Percentiles rank a stretch among this genome's conserved stretches.
These are phyloP conservation scores for Operophtera brumata DNA, from an alignment of 2,888 invertebrate genomes.

Conservation along the genomic window DNA sequence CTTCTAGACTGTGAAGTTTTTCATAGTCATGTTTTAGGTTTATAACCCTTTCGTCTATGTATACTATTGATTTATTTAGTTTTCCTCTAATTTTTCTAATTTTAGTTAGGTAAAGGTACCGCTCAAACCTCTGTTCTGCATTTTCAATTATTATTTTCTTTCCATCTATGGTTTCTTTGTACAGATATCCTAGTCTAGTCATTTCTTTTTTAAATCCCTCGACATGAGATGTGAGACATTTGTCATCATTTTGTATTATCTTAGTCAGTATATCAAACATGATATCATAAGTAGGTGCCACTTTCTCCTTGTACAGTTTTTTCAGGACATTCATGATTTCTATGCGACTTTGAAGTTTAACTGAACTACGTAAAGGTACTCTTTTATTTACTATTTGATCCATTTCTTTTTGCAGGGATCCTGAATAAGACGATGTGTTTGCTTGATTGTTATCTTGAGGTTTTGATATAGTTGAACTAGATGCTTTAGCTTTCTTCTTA, in stretches of 20 bases:
- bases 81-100: constrained; percentile 38
- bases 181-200: constrained; percentile 39
- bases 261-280: constrained; percentile 11
- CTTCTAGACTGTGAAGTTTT: constrained; percentile 30
- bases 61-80: constrained; percentile 34
- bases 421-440: neutral
- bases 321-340: constrained; percentile 23
- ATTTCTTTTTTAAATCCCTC: constrained; percentile 31
- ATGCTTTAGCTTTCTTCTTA: neutral
- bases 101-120: constrained; percentile 48
- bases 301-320: constrained; percentile 13
- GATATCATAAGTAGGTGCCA: constrained; percentile 5
- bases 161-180: constrained; percentile 34
- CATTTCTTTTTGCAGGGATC: neutral
- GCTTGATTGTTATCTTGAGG: neutral
- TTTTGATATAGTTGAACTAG: neutral
- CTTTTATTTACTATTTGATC: neutral
- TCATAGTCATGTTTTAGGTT: constrained; percentile 30
- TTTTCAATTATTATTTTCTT: constrained; percentile 47
- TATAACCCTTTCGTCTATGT: constrained; percentile 50
- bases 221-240: neutral
- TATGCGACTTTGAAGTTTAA: constrained; percentile 10
- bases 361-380: neutral
- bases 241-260: constrained; percentile 20
- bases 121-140: constrained; percentile 49